Evolutionary conservation across 2,888 invertebrate genomes (phyloP).

Genomic region (Xylophagus ater): DNA sequence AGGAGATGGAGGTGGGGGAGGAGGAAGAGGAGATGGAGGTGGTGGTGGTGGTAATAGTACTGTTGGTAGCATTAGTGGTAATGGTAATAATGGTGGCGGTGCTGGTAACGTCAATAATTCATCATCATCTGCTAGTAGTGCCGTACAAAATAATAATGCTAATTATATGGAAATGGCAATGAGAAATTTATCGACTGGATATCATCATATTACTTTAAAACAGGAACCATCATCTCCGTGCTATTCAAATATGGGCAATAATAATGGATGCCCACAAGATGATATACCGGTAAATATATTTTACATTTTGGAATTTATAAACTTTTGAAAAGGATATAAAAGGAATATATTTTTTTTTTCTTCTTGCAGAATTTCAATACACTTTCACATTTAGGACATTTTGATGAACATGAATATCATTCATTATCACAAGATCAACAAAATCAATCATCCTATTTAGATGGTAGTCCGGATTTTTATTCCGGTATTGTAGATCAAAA

Average conservation of each 20-base stretch:
- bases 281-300: constrained; percentile 17
- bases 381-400: constrained; percentile 21
- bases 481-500: constrained; percentile 26
- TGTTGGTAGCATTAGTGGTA: constrained; percentile 38
- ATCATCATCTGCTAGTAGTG: constrained; percentile 17
- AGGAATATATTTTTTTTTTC: not conserved
- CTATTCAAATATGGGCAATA: constrained; percentile 18
- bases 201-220: constrained; percentile 32
- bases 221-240: constrained; percentile 29
- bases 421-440: constrained; percentile 23
- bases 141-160: constrained; percentile 31
- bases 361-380: constrained; percentile 18
- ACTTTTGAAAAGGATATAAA: not conserved
- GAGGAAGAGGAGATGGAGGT: constrained; percentile 28
- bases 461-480: constrained; percentile 22
- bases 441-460: constrained; percentile 23
- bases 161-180: constrained; percentile 36
- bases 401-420: constrained; percentile 25
- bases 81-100: constrained; percentile 11
- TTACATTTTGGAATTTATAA: not conserved
- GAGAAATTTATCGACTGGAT: constrained; percentile 26
- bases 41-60: constrained; percentile 35
- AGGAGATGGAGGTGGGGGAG: constrained; percentile 34
- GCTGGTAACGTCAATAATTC: constrained; percentile 7
- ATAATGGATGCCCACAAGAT: constrained; percentile 16